Conservation (phyloP, 92 coral and sea anemone genomes). For the Epizoanthus scotinus region DNA sequence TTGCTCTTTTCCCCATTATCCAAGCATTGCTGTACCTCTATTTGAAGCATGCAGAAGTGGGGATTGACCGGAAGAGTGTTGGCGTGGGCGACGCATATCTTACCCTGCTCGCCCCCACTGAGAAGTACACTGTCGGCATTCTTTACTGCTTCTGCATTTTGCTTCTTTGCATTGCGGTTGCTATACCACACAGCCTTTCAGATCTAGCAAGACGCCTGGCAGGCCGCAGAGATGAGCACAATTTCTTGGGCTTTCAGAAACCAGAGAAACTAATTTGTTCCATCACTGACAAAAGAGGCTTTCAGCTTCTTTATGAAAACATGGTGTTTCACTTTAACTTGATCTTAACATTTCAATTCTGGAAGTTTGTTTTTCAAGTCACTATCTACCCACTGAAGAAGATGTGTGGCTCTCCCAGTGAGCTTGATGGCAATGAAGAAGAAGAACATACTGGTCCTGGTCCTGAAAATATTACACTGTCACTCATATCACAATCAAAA, state of each 20-base stretch:
- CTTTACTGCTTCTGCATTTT: constrained; percentile 81
- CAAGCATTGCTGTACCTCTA: constrained; percentile 69
- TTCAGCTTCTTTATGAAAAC: constrained; percentile 92
- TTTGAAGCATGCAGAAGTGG: constrained; percentile 72
- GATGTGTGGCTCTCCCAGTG: constrained; percentile 55
- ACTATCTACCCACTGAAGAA: constrained; percentile 62
- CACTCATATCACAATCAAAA: constrained; percentile 30
- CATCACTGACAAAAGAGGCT: constrained; percentile 81
- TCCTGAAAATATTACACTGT: constrained; percentile 19
- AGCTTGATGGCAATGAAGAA: constrained; percentile 25
- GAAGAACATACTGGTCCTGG: constrained; percentile 39
- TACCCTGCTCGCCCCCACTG: constrained; percentile 58
- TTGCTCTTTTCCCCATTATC: constrained; percentile 76
- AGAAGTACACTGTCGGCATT: constrained; percentile 54
- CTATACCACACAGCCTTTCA: constrained; percentile 92
- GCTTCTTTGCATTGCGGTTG: constrained; percentile 81
- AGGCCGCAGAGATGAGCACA: constrained; percentile 86
- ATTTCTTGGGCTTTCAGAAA: constrained; percentile 83
- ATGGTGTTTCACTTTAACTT: constrained; percentile 94
- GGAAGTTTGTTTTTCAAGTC: constrained; percentile 83
- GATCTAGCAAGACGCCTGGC: constrained; percentile 89
- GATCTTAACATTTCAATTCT: constrained; percentile 67
- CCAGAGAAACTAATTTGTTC: constrained; percentile 71
- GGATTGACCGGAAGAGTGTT: constrained; percentile 53
- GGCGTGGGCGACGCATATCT: constrained; percentile 87